Base-by-base conservation (phyloP, 92 coral and sea anemone species). In the Porites rus region DNA sequence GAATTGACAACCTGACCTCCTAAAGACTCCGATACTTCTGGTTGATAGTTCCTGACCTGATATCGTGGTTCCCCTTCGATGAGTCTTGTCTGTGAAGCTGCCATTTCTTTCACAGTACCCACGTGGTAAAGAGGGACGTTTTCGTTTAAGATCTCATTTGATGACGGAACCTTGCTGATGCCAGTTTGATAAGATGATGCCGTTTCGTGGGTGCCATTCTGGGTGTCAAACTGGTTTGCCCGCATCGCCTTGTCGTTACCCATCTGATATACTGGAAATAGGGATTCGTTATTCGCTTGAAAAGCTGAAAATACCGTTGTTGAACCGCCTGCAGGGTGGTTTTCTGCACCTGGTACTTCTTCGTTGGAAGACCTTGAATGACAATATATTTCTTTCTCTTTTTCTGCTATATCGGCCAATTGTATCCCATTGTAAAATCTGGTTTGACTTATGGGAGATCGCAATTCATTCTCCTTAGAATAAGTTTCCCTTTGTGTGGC, bases 51-150 rank as follows among this genome's bases (percentile, higher is more conserved):
- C 20, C 1, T 56, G 64, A 6, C 38, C 69, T 81, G 77, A 51
- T 58, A 56, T 18, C 46, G 53, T 16, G 54, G n/a, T 50, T 43
- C 19, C 20, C 24, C 17, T 4, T 53, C 64, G 28, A 54, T 24
- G 67, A 67, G 59, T 52, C 25, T 75, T 8, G 43, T 31, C 31
- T 70, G 86, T 7, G 77, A 12, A 31, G 38, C 10, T 9, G 77
- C 16, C 31, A 28, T 9, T 18, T 19, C 69, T 25, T 71, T 59
- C 21, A 51, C 74, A 19, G 53, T 53, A 21, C 51, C 21, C 20
- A 81, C 8, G 77, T 81, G 70, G 43, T 70, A 56, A 60, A 70
- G 77, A 24, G 86, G 86, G 11, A 56, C 25, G n/a, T 69, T 77
- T 11, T 9, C 12, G 7, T 52, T 20, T 74, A 51, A 62, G 8